These are phyloP conservation scores for Lycodopsis pacificus DNA, from an alignment of 2,797 vertebrate species.

Conservation along the genomic window DNA sequence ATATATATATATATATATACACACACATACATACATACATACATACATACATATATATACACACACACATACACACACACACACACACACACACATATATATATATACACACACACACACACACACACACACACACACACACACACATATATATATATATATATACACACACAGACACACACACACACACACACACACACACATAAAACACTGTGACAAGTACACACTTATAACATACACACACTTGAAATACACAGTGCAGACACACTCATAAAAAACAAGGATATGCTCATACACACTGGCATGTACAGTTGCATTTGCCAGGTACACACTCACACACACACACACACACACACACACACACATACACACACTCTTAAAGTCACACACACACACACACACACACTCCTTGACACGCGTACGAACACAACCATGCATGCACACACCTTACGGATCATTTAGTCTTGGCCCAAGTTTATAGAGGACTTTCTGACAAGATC, in stretches of 20 bases:
- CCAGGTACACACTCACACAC: no score
- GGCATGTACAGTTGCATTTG: conserved; percentile 2
- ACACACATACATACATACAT: conserved; percentile 19
- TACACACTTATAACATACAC: not conserved
- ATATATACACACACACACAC: conserved; percentile 51
- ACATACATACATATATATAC: conserved; percentile 19
- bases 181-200: not conserved
- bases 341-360: no score
- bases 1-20: no score
- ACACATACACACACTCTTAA: no score
- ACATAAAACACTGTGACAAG: not conserved
- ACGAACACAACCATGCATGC: conserved; percentile 27
- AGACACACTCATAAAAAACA: conserved; percentile 47
- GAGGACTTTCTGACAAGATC: conserved; percentile 56
- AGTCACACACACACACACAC: not conserved
- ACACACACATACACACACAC: conserved; percentile 22
- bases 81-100: no score
- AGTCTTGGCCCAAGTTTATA: conserved; percentile 57
- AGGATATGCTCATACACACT: conserved; percentile 7
- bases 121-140: conserved; percentile 48
- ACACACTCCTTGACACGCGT: conserved; percentile 14
- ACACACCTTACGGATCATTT: conserved; percentile 60
- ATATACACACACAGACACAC: not conserved
- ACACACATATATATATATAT: no score
- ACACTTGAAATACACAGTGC: conserved; percentile 14